phyloP scores from a whole-genome alignment of 64 coral and sea anemone species.

The Montipora cactus region DNA sequence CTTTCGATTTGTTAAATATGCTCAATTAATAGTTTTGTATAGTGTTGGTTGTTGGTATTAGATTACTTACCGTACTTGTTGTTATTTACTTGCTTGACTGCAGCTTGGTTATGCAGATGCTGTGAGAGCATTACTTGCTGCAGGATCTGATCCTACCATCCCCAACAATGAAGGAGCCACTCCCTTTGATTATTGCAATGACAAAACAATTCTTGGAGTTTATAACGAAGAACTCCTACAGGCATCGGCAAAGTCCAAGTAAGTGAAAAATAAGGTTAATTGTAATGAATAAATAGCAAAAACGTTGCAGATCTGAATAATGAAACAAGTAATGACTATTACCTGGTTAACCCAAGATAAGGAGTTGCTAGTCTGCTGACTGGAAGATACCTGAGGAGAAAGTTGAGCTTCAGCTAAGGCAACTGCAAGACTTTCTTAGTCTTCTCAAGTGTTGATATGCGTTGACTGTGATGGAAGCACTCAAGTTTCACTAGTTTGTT shows the following conservation, averaged over 20 bases:
- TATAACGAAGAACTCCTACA: slow-evolving; percentile 98
- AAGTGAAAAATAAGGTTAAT: not conserved
- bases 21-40: too few relatives aligned
- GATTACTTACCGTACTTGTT: not conserved
- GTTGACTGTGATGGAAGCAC: too few relatives aligned
- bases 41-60: too few relatives aligned
- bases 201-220: slow-evolving; percentile 83
- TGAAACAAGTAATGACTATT: too few relatives aligned
- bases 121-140: slow-evolving; percentile 83
- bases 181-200: slow-evolving; percentile 95
- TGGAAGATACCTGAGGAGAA: too few relatives aligned
- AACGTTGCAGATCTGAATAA: not conserved
- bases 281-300: not conserved
- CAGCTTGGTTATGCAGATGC: slow-evolving; percentile 91
- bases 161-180: slow-evolving; percentile 94
- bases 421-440: too few relatives aligned
- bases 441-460: too few relatives aligned
- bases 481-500: too few relatives aligned
- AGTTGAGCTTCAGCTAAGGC: too few relatives aligned
- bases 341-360: too few relatives aligned
- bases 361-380: too few relatives aligned
- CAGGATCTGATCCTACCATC: slow-evolving; percentile 96
- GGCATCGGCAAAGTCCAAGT: slow-evolving; percentile 92
- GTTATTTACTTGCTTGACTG: not conserved
- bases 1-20: too few relatives aligned